Base-by-base conservation (phyloP, 2,797 vertebrate genomes). In the Leptoclinus maculatus region DNA sequence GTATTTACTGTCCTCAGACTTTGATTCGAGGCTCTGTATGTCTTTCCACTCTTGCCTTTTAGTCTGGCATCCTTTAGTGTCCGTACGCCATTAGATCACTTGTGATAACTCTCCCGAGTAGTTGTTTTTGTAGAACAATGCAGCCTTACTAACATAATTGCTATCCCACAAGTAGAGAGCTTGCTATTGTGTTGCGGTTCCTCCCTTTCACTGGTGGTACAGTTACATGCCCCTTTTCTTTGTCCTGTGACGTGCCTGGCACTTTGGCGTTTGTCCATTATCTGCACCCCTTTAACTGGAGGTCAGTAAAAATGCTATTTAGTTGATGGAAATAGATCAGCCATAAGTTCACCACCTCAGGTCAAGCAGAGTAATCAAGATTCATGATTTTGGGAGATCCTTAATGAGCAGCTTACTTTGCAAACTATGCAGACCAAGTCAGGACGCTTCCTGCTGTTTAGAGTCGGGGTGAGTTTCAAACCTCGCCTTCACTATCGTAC, bases 321-420 rank as follows among this genome's bases (percentile, higher is more conserved):
- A 39, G 76, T 57, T 43, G 60, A 77, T 73, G 83, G 85, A 85
- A 87, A 79, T 72, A 49, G 72, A 80, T 79, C 85, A 90, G 92
- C 92, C 92, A 91, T 93, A 88, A 57, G 19, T 78, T 78, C 71
- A 80, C 81, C 86, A 73, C 81, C 89, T 94, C 92, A 94, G 93
- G 92, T 90, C 82, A 85, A 74, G 84, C 14, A 32, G 57, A 83
- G 45, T 79, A 45, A 77, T 88, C 58, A 19, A 29, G 53, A 72
- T 54, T 34, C 23, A 49, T 58, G 29, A 81, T 87, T 78, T 87
- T 21, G 58, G 63, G 39, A 79, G 75, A 79, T 71, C 63, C 64
- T 80, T 34, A 74, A 77, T 51, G 58, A 67, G 67, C 83, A 78
- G 89, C 73, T 86, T 80, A 82, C 75, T 89, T 88, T 83, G 71